Evolutionary conservation across 2,888 invertebrate species (phyloP).

Genomic region (Girardia tigrina): DNA sequence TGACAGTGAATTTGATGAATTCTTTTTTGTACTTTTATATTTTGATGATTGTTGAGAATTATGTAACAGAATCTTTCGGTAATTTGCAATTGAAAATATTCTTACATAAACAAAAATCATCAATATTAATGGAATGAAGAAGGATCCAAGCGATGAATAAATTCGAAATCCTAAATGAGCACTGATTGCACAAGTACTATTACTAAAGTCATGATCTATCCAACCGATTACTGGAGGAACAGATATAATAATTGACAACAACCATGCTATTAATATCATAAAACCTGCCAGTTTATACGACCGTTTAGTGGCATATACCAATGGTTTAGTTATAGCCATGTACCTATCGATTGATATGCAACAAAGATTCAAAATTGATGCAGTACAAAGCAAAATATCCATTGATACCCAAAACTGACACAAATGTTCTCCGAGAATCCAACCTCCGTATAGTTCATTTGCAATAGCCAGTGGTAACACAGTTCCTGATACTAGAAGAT

Average conservation of each 20-base stretch:
- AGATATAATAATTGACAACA: slow-evolving; percentile 41
- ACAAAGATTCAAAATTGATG: slow-evolving; percentile 45
- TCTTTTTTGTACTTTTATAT: not conserved
- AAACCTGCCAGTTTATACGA: slow-evolving; percentile 51
- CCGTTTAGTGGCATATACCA: slow-evolving; percentile 42
- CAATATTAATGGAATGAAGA: slow-evolving; percentile 41
- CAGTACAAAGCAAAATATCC: slow-evolving; percentile 46
- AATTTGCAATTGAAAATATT: slow-evolving; percentile 39
- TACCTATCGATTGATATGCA: slow-evolving; percentile 45
- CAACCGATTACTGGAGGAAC: slow-evolving; percentile 44
- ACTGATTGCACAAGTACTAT: slow-evolving; percentile 39
- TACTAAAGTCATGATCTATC: slow-evolving; percentile 37
- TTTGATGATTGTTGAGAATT: not conserved
- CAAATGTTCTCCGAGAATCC: slow-evolving; percentile 34
- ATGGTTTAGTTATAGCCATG: slow-evolving; percentile 44
- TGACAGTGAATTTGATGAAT: not conserved
- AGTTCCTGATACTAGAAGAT: slow-evolving; percentile 36
- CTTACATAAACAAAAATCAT: slow-evolving; percentile 42
- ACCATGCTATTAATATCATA: slow-evolving; percentile 45
- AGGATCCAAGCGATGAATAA: slow-evolving; percentile 43
- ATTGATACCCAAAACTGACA: slow-evolving; percentile 48
- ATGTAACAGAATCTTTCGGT: not conserved
- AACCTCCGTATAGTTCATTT: not conserved
- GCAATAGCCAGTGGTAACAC: slow-evolving; percentile 27
- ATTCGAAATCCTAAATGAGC: slow-evolving; percentile 41